Evolutionary conservation across 2,888 invertebrate genomes (phyloP).

Genomic region (Eristalis tenax): DNA sequence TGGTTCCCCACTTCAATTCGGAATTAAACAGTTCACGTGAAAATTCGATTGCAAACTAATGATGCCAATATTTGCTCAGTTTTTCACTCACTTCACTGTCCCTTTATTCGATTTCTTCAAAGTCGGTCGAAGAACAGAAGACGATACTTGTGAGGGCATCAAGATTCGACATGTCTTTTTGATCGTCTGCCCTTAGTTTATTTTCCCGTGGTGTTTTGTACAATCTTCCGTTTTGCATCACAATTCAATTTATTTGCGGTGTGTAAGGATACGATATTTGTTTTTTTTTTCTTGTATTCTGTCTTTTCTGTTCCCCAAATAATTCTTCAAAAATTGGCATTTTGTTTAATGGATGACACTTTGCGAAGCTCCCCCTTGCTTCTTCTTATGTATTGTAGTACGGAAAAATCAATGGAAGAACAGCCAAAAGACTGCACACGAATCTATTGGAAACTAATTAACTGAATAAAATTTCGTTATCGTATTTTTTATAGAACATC

Average conservation of each 20-base stretch:
- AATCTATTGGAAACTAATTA: conserved; percentile 14
- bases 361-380: neutral
- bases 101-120: conserved; percentile 37
- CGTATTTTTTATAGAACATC: neutral
- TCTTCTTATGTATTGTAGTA: neutral
- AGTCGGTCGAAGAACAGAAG: neutral
- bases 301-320: neutral
- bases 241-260: conserved; percentile 60
- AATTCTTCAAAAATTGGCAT: neutral
- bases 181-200: neutral
- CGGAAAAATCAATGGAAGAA: conserved; percentile 1
- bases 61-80: conserved; percentile 70
- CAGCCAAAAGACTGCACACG: neutral
- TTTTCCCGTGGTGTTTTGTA: conserved; percentile 36
- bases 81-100: conserved; percentile 37
- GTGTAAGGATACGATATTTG: conserved; percentile 4
- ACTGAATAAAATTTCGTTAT: conserved; percentile 32
- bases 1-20: conserved; percentile 1
- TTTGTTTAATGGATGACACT: neutral
- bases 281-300: neutral
- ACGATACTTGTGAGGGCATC: conserved; percentile 6
- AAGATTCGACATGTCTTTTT: neutral
- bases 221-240: conserved; percentile 61
- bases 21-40: conserved; percentile 58
- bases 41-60: conserved; percentile 65